Conservation (phyloP, 2,888 invertebrate genomes). For the Spatulosminthurus flaviceps region DNA sequence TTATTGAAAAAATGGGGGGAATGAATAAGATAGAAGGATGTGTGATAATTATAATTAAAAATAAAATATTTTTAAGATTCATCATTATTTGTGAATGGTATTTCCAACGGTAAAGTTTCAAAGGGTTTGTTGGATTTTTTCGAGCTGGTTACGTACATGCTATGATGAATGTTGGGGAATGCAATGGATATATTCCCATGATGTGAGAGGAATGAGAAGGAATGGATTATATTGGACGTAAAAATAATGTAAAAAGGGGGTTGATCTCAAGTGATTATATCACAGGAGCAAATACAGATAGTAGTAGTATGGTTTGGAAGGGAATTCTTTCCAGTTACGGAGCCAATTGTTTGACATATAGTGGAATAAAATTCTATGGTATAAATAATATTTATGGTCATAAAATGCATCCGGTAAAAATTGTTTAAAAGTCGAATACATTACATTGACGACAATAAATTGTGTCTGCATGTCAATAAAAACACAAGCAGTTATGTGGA, state of each 20-base stretch:
- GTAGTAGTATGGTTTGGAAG: background rate
- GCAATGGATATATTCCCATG: background rate
- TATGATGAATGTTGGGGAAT: background rate
- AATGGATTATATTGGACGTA: background rate
- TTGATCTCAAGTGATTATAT: conserved; percentile 11
- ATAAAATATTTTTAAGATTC: background rate
- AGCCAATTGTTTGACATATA: conserved; percentile 29
- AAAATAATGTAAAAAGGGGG: conserved; percentile 23
- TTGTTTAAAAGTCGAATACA: conserved; percentile 44
- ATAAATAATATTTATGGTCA: conserved; percentile 43
- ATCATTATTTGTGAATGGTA: background rate
- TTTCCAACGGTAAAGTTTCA: background rate
- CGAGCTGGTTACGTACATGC: too few relatives aligned
- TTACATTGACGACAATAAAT: conserved; percentile 47
- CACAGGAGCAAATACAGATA: conserved; percentile 2
- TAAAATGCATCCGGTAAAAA: conserved; percentile 45
- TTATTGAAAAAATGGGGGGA: conserved; percentile 25
- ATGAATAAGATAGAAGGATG: too few relatives aligned
- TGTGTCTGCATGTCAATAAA: conserved; percentile 45
- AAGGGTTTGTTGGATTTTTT: too few relatives aligned
- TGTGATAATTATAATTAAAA: too few relatives aligned
- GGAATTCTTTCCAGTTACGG: background rate
- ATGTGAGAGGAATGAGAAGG: background rate
- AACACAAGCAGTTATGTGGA: conserved; percentile 36
- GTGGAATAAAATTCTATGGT: conserved; percentile 31